Conservation (phyloP, 1,140 invertebrate genomes). For the Euglossa dilemma region DNA sequence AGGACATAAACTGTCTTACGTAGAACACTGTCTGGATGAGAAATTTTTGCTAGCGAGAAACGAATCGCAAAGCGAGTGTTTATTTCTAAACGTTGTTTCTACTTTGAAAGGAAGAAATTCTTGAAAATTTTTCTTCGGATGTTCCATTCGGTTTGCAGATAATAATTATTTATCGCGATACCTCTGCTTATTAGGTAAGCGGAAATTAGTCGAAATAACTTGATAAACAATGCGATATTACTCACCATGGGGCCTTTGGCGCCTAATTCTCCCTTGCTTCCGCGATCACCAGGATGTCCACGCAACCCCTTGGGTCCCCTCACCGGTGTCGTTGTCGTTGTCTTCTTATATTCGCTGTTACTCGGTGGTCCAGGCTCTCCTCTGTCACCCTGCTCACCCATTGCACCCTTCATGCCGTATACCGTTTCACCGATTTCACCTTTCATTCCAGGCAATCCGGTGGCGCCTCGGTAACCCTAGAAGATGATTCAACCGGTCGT, state of each 20-base stretch:
- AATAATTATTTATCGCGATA: too few species aligned
- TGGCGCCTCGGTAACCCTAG: conserved; percentile 78
- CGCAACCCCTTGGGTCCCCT: conserved; percentile 83
- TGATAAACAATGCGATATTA: conserved; percentile 31
- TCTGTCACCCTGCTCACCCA: conserved; percentile 82
- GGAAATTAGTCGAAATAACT: too few species aligned
- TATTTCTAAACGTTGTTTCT: too few species aligned
- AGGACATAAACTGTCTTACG: too few species aligned
- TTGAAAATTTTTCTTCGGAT: too few species aligned
- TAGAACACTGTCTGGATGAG: too few species aligned
- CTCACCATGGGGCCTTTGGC: conserved; percentile 83
- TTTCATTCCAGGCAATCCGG: conserved; percentile 83
- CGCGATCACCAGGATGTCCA: conserved; percentile 84
- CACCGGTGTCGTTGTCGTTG: conserved; percentile 53
- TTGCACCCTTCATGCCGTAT: conserved; percentile 75
- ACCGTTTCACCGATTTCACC: conserved; percentile 82
- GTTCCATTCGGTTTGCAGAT: too few species aligned
- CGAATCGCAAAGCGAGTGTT: too few species aligned
- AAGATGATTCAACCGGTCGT: neutral
- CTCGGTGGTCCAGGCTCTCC: conserved; percentile 80
- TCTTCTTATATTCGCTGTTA: conserved; percentile 36
- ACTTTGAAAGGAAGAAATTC: too few species aligned
- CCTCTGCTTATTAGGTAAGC: too few species aligned
- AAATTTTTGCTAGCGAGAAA: too few species aligned
- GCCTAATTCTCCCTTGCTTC: conserved; percentile 84